These are phyloP conservation scores for Abrostola triplasia DNA, from an alignment of 2,888 invertebrate genomes.

Conservation along the genomic window DNA sequence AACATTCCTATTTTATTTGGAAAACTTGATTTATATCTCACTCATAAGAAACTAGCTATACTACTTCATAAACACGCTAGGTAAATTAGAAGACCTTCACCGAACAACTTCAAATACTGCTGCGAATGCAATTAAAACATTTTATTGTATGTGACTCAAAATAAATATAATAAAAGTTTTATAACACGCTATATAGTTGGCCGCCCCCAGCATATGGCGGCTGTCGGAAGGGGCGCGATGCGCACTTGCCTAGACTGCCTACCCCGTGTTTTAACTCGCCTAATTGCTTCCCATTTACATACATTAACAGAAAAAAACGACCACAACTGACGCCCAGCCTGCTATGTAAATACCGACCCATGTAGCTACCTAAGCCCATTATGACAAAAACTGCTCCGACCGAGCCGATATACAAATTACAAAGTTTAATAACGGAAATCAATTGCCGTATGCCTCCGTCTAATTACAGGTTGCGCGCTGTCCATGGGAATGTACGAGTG, in stretches of 20 bases:
- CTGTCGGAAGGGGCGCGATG: conserved; percentile 79
- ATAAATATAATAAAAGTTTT: conserved; percentile 46
- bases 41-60: conserved; percentile 1
- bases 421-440: conserved; percentile 79
- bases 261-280: conserved; percentile 88
- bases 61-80: not conserved
- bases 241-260: conserved; percentile 85
- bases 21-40: not conserved
- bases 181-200: conserved; percentile 66
- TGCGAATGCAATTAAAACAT: conserved; percentile 48
- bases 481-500: conserved; percentile 67
- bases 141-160: conserved; percentile 33
- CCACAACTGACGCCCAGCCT: conserved; percentile 80
- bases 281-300: conserved; percentile 88
- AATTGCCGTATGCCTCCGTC: conserved; percentile 69
- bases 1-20: not conserved
- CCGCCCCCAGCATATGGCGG: conserved; percentile 85
- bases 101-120: conserved; percentile 13
- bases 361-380: conserved; percentile 58
- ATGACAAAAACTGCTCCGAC: conserved; percentile 68
- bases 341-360: conserved; percentile 77
- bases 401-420: conserved; percentile 72
- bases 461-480: conserved; percentile 69
- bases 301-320: conserved; percentile 84
- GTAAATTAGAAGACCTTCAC: conserved; percentile 27